Evolutionary conservation across 2,113 vertebrate genomes (phyloP), one percentile per base, ranked within the genome.

Genomic region (Neogobius melanostomus): DNA sequence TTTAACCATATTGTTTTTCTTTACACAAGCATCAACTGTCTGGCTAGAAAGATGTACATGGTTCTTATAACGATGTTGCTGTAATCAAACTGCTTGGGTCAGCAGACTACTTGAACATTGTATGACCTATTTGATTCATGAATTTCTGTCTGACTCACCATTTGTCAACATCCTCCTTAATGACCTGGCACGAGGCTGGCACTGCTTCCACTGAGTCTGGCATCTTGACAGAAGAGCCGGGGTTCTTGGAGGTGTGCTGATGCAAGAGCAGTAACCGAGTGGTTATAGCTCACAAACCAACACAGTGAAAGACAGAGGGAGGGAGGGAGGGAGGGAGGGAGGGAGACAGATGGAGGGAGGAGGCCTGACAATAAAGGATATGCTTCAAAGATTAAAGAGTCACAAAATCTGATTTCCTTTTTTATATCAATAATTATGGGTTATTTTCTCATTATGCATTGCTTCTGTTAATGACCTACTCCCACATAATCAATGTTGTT

Each of bases 181-280:
- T 92, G 47, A 87, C 71, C 68, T 86, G 91, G 76, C 89, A 92
- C 0, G 87, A 51, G 43, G 88, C 88, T 63, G 89, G 87, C 43
- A 70, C 78, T 1, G 76, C 69, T 28, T 87, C 80, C 4, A 75
- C 70, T 44, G 12, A 86, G 51, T 83, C 81, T 74, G 83, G 89
- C 90, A 90, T 90, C 71, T 71, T 84, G 72, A 81, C 69, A 75
- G 77, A 61, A 44, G 17, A 77, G 77, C 68, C 73, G 70, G 61
- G 44, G 74, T 79, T 79, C 49, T 56, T 54, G 65, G 71, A 77
- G 72, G 72, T 73, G 75, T 52, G 64, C 47, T 71, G 66, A 72
- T 79, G 66, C 14, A 50, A 54, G 73, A 66, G 77, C 79, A 80
- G 69, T 59, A 77, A 70, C 83, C 74, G 69, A 78, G 64, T 65